Evolutionary conservation across 2,113 vertebrate species (phyloP).

Genomic region (Haliaeetus leucogaster): DNA sequence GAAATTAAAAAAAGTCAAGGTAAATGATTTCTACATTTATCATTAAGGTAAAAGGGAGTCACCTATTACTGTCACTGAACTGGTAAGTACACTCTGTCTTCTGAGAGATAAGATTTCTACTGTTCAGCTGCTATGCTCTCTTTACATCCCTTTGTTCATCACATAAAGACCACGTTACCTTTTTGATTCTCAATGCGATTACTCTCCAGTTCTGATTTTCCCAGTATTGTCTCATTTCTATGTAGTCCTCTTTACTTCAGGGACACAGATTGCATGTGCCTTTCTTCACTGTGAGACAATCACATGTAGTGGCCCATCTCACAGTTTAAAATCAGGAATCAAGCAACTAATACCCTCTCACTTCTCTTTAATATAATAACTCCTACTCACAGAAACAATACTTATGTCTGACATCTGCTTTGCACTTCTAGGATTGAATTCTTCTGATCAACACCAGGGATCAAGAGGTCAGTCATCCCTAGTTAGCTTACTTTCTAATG

Average conservation of each 20-base stretch:
- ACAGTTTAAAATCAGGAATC: neutral
- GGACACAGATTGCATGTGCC: neutral
- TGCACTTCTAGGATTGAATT: neutral
- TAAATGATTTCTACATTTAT: neutral
- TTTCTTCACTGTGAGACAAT: neutral
- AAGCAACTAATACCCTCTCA: neutral
- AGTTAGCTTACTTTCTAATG: neutral
- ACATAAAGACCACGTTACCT: neutral
- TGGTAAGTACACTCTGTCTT: neutral
- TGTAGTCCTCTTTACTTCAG: neutral
- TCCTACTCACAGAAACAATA: neutral
- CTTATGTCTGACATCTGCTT: neutral
- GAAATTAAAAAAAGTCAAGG: neutral
- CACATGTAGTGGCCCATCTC: fast-evolving
- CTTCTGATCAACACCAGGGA: neutral
- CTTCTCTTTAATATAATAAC: neutral
- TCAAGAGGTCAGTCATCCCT: neutral
- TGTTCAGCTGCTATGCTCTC: neutral
- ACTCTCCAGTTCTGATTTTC: neutral
- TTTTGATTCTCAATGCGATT: neutral
- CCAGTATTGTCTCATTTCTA: neutral
- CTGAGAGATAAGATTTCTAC: neutral
- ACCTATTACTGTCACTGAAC: neutral
- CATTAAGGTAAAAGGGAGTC: neutral
- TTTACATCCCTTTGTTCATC: neutral